Evolutionary conservation across 2,888 invertebrate species (phyloP), one percentile per base, ranked within the genome.

Genomic region (Oasisia sp.): DNA sequence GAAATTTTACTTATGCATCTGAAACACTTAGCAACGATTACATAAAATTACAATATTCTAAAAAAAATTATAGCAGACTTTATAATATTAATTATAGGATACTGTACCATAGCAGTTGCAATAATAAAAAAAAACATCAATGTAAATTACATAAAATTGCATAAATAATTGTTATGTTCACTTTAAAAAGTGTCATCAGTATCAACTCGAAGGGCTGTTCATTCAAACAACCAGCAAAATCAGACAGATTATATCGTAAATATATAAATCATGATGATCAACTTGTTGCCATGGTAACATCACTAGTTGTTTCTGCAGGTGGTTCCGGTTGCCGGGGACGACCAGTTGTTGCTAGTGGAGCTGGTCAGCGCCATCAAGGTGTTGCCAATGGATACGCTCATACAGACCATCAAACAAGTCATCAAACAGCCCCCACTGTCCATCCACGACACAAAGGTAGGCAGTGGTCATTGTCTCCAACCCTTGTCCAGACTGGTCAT

Each of bases 311-410:
- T 74, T 74, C 19, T n/a, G n/a, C 97, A 97, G 56, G 97, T 97
- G 95, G 97, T 97, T 32, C 97, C 97, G 94, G 95, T 97, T 8
- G 97, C 95, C 0, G 95, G 95, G 94, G 95, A 95, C 89, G 96
- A 96, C 93, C 98, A 98, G 96, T 97, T 97, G 94, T 97, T 98
- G 93, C 97, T 98, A 94, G 98, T 98, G 19, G 97, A 98, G 94
- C 96, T 98, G 94, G 97, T 98, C 91, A 97, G 98, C 92, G 98
- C 98, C 58, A 98, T 98, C 94, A 97, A 98, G 94, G 98, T 98
- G 1, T 97, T 98, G 97, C 98, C 98, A 3, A 97, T 98, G 95
- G 98, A 98, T 95, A 98, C 98, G 92, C 97, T 98, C 94, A 97
- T 98, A 91, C 98, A 98, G 96, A 98, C 98, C 7, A 97, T 98